Evolutionary conservation across 2,888 invertebrate genomes (phyloP).

Genomic region (Drosophila ustulata): DNA sequence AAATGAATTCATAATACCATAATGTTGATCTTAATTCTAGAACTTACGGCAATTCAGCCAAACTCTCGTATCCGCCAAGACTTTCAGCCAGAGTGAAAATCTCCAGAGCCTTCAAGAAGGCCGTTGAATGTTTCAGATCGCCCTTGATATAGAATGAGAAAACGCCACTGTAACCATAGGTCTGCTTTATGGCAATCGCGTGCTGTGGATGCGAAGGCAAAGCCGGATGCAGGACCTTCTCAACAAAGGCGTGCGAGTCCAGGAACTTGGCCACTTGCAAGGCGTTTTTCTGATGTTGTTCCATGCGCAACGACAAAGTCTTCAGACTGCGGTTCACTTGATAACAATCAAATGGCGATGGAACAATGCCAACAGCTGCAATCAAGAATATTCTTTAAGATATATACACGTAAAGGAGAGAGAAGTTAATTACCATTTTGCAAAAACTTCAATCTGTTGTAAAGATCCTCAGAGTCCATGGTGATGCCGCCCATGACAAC

Average conservation of each 20-base stretch:
- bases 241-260: constrained; percentile 91
- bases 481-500: constrained; percentile 97
- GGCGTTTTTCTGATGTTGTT: constrained; percentile 92
- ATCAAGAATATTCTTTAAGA: background rate
- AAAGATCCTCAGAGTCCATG: constrained; percentile 90
- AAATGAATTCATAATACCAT: background rate
- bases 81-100: constrained; percentile 96
- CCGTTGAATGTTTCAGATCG: constrained; percentile 89
- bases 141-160: constrained; percentile 95
- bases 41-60: constrained; percentile 96
- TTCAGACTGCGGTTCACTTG: constrained; percentile 97
- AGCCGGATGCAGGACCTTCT: constrained; percentile 94
- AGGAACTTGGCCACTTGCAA: constrained; percentile 92
- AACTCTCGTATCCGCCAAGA: constrained; percentile 97
- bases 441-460: constrained; percentile 90
- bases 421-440: constrained; percentile 90
- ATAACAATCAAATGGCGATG: constrained; percentile 98
- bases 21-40: background rate
- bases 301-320: constrained; percentile 96
- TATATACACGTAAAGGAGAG: background rate
- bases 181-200: constrained; percentile 91
- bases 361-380: constrained; percentile 90
- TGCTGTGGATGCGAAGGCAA: constrained; percentile 95
- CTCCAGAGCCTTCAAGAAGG: constrained; percentile 91
- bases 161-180: constrained; percentile 95